Evolutionary conservation across 2,888 invertebrate species (phyloP).

Genomic region (Myopa testacea): DNA sequence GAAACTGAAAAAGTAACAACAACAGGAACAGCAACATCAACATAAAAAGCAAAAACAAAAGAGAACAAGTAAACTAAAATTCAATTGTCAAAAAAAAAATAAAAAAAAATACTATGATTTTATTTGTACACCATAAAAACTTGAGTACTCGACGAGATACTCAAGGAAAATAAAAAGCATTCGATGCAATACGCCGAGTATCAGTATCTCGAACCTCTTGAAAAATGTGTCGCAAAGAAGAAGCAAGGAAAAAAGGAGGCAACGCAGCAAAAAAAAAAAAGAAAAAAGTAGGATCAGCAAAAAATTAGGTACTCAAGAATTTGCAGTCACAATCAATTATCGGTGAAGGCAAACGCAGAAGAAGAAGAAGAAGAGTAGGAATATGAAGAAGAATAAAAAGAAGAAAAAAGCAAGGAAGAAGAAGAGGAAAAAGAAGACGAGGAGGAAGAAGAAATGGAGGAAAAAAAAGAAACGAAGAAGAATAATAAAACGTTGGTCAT

Average conservation of each 20-base stretch:
- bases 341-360: neutral
- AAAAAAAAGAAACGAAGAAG: neutral
- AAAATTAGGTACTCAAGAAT: conserved; percentile 13
- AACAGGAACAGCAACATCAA: neutral
- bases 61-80: neutral
- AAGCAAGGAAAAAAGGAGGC: no score
- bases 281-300: neutral
- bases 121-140: neutral
- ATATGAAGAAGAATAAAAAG: neutral
- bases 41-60: neutral
- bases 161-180: neutral
- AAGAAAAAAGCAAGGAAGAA: neutral
- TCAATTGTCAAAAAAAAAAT: conserved; percentile 8
- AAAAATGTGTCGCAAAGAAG: neutral
- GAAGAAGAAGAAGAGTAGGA: neutral
- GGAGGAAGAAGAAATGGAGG: neutral
- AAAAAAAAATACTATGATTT: neutral
- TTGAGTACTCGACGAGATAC: neutral
- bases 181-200: neutral
- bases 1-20: neutral
- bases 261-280: neutral
- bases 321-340: conserved; percentile 35
- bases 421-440: neutral
- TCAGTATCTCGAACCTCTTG: neutral
- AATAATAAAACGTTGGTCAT: neutral